Percentiles rank a stretch among this genome's conserved stretches.
phyloP scores from a whole-genome alignment of 2,797 vertebrate species.

The Sternarchorhynchus goeldii region DNA sequence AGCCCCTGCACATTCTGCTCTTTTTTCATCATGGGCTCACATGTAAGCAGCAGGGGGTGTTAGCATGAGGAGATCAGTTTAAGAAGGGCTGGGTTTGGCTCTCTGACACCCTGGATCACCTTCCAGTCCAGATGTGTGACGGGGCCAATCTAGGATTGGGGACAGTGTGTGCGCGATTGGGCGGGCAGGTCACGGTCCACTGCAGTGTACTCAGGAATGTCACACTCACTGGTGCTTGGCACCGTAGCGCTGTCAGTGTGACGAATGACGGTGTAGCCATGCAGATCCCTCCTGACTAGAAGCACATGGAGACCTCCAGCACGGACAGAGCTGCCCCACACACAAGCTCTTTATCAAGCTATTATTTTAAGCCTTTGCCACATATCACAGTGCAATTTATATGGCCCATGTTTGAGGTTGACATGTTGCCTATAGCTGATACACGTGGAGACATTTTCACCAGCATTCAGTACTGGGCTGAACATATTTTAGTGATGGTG shows the following conservation, averaged over 20 bases:
- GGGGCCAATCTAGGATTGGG: slow-evolving; percentile 37
- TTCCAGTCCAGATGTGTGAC: slow-evolving; percentile 75
- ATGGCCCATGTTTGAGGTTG: background rate
- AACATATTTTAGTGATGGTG: background rate
- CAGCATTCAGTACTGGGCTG: background rate
- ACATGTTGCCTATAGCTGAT: background rate
- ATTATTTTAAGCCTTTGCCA: slow-evolving; percentile 42
- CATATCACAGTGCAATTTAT: slow-evolving; percentile 13
- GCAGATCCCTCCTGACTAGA: slow-evolving; percentile 50
- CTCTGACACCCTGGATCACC: slow-evolving; percentile 64
- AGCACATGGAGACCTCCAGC: slow-evolving; percentile 12
- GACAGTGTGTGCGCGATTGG: slow-evolving; percentile 44
- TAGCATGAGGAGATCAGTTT: slow-evolving; percentile 56
- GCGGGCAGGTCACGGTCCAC: slow-evolving; percentile 65
- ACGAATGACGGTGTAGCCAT: slow-evolving; percentile 67
- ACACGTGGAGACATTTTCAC: too few species aligned
- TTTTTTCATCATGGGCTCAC: slow-evolving; percentile 43
- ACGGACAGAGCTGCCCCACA: slow-evolving; percentile 30
- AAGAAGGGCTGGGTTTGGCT: slow-evolving; percentile 65
- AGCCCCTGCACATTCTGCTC: too few species aligned
- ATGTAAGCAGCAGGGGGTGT: slow-evolving; percentile 58
- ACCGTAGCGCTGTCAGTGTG: slow-evolving; percentile 75
- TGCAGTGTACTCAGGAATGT: slow-evolving; percentile 63
- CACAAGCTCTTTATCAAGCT: slow-evolving; percentile 45
- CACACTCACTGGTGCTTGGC: slow-evolving; percentile 72